Base-by-base conservation (phyloP, 1,140 invertebrate genomes). In the Triops longicaudatus region DNA sequence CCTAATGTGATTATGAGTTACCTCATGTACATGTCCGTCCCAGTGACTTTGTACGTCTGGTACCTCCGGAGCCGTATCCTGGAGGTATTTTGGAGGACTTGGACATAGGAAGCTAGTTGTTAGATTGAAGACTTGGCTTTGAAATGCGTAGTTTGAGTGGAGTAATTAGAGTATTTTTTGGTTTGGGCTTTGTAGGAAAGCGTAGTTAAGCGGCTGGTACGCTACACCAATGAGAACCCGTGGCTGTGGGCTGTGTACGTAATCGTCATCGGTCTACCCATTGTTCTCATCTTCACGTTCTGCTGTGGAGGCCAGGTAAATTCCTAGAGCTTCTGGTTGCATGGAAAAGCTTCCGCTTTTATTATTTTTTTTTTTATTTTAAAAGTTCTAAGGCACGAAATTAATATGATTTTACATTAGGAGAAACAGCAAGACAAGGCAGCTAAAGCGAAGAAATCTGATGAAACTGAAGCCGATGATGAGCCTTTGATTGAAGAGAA, bases 241-340 rank as follows among this genome's bases (percentile, higher is more conserved):
- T 96, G 94, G 91, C 87, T 97, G 78, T 97, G 93, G 91, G 92
- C 89, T 75, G 78, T 87, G 26, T 94, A 95, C 84, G 88, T 97
- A 80, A 83, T 97, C 77, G 88, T 90, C 76, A 85, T 93, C 83
- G 91, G 92, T 79, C 83, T 97, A 75, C 90, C 94, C 42, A 87
- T 93, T 80, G 86, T 94, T 79, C 83, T 94, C 80, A 87, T 97
- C 79, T 91, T 94, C 84, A 87, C 89, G 73, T 89, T 90, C 81
- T 97, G 91, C 86, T 96, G 92, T 88, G 89, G 88, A 74, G 85
- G 85, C 77, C 82, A 81, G 81, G 81, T 79, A 80, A 71, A 79
- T 77, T 44, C 78, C 74, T 79, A 50, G 41, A 63, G 50, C 22
- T 74, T 74, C 78, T 73, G 79, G 78, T 83, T 82, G 83, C 83